Base-by-base conservation (phyloP, 1,140 invertebrate species). In the Teleopsis dalmanni region DNA sequence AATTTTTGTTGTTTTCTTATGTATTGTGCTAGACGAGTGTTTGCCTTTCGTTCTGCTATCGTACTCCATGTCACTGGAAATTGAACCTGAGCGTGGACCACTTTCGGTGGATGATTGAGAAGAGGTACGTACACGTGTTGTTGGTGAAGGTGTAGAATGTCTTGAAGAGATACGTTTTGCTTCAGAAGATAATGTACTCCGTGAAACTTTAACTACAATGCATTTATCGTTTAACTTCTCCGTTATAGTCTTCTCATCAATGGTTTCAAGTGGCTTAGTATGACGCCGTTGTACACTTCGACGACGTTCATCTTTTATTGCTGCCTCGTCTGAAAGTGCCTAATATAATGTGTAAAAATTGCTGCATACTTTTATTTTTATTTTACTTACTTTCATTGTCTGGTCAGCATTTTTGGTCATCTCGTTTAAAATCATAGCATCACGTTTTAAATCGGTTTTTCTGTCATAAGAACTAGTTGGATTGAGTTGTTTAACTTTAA, bases 381-480 rank as follows among this genome's bases (percentile, higher is more conserved):
- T 25, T 22, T 22, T 14, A 43, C 36, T 26, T 33, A 70, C 67
- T 57, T 64, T 69, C 64, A 70, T 47, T 54, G 67, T 65, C 44
- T 67, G 60, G 58, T 70, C 64, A 55, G 67, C 67, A 46, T 60
- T 62, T 26, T 63, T 55, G 6, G 60, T 70, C 66, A 70, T 67
- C 55, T 70, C 67, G 50, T 55, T 67, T 14, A 70, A 56, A 22
- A 70, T 65, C 36, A 57, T 63, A 0, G 57, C 64, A 50, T 70
- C 67, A 11, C 67, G 56, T 31, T 64, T 55, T 50, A 70, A 50
- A 45, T 70, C 67, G 14, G 35, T 29, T 49, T 67, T 65, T 0
- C 67, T 54, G 48, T 65, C 59, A 33, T 70, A 70, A 21, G 23
- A 9, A 18, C 34, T 35, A 2, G 51, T 48, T 8, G 48, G 49